Evolutionary conservation across 2,888 invertebrate genomes (phyloP).

Genomic region (Tigriopus californicus): DNA sequence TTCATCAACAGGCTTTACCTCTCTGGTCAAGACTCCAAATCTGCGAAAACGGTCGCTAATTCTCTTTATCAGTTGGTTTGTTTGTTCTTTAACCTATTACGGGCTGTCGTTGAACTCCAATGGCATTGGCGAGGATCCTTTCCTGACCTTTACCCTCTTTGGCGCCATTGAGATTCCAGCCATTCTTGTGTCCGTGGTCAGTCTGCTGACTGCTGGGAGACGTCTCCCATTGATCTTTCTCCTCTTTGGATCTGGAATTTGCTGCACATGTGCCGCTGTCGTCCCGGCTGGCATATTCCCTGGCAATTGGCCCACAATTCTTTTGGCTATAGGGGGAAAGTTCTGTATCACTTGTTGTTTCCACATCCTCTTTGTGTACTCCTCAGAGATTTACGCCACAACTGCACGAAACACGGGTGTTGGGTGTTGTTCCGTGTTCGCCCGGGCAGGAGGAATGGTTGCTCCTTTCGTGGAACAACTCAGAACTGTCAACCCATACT

Average conservation of each 20-base stretch:
- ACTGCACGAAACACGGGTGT: background rate
- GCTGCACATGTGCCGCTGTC: no score
- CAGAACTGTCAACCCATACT: background rate
- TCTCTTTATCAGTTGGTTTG: background rate
- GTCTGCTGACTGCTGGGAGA: background rate
- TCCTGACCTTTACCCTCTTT: background rate
- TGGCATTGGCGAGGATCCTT: background rate
- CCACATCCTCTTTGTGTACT: background rate
- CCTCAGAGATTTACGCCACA: background rate
- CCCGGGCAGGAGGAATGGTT: background rate
- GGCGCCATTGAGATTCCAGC: background rate
- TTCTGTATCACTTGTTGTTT: background rate
- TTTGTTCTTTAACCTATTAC: background rate
- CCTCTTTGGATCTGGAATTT: background rate
- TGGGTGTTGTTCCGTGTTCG: background rate
- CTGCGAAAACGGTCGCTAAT: background rate
- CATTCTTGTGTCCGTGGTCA: background rate
- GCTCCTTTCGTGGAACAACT: background rate
- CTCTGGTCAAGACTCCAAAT: background rate
- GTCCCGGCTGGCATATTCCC: background rate
- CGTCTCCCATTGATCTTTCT: background rate
- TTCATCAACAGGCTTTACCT: background rate
- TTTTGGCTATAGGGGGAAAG: background rate
- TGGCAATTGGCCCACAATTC: background rate
- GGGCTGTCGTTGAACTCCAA: background rate